Base-by-base conservation (phyloP, 2,888 invertebrate genomes). In the Machimus rusticus region DNA sequence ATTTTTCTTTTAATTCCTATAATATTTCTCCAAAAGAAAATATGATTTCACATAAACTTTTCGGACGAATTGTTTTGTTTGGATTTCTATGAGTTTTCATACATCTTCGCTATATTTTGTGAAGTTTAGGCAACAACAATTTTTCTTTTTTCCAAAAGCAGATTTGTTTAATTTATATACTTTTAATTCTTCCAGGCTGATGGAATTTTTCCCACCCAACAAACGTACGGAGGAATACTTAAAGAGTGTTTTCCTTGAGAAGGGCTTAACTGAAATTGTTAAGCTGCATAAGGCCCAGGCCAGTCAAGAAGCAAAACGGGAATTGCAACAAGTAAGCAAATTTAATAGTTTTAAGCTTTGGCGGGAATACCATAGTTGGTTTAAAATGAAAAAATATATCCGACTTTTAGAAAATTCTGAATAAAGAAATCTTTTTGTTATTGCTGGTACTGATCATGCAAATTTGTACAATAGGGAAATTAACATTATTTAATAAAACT, bases 191-290 rank as follows among this genome's bases (percentile, higher is more conserved):
- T n/a, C 31, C 87, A 97, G 97, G 92, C 93, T 98, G 92, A 95
- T 97, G 95, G 98, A 98, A 93, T 98, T 98, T 94, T 96, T 99
- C 92, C 99, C 99, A 89, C 95, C 96, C 91, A 98, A 98, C 93
- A 98, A 98, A 92, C 96, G 98, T 92, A 97, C 97, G 91, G 97
- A 97, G 93, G 97, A 97, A 91, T 96, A 96, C 92, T 96, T 98
- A 93, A 95, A 96, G 90, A 93, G 95, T 90, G 94, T 95, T 90
- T 98, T 98, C 93, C 95, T 95, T 90, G 95, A 96, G 87, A 96
- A 96, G 90, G 97, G 96, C 37, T 94, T 98, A 89, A 95, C 95
- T 86, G 96, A 97, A 92, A 95, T 98, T 91, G 95, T 96, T 90
- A 95, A 96, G 90, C 94, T 97, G 90, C 96, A 97, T 92, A 96